Evolutionary conservation across 2,888 invertebrate species (phyloP).

Genomic region (Pyrrhosoma nymphula): DNA sequence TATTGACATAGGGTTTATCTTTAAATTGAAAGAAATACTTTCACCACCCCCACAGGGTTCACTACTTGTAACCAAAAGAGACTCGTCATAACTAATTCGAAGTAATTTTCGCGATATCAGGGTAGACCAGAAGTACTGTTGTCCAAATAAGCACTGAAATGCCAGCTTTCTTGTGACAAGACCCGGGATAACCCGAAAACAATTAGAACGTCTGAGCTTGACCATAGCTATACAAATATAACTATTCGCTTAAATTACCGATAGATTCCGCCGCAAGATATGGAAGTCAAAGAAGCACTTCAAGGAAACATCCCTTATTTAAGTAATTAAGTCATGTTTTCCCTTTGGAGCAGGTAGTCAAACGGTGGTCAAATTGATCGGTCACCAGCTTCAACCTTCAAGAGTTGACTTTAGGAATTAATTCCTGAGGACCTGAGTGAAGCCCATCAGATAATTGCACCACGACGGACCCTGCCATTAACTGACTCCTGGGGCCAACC

Average conservation of each 20-base stretch:
- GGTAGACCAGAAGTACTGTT: background rate
- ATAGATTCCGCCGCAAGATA: background rate
- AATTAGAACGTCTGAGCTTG: background rate
- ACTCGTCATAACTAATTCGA: no score
- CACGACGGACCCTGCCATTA: background rate
- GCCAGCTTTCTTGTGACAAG: background rate
- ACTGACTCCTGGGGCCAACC: background rate
- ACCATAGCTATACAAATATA: background rate
- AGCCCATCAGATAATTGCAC: constrained; percentile 1
- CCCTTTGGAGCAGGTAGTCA: background rate
- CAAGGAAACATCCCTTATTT: background rate
- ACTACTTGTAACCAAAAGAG: no score
- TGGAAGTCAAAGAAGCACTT: background rate
- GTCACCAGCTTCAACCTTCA: background rate
- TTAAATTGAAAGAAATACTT: no score
- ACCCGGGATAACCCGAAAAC: background rate
- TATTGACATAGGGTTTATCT: no score
- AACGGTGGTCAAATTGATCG: background rate
- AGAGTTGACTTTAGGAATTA: background rate
- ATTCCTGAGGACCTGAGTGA: background rate
- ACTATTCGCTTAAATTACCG: no score
- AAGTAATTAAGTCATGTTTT: background rate
- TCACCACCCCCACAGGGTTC: no score
- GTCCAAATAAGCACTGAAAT: background rate
- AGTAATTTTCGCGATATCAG: background rate